phyloP scores from a whole-genome alignment of 1,140 invertebrate species.

The Drosophila auraria region DNA sequence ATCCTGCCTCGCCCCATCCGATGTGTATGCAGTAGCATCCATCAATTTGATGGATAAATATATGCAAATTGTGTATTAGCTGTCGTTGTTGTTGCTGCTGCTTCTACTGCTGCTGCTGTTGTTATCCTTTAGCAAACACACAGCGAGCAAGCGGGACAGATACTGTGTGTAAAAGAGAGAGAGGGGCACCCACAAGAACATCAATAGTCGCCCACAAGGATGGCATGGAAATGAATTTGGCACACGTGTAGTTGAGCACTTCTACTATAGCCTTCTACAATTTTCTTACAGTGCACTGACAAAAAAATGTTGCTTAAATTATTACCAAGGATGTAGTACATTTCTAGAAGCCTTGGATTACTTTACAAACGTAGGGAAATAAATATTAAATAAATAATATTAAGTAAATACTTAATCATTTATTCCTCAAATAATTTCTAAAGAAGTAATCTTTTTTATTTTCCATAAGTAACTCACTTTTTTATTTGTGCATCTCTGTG shows the following conservation, averaged over 20 bases:
- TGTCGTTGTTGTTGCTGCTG: constrained; percentile 63
- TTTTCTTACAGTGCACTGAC: constrained; percentile 3
- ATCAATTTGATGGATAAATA: constrained; percentile 85
- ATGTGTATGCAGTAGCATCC: constrained; percentile 81
- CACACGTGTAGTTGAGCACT: constrained; percentile 81
- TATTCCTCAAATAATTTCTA: background rate
- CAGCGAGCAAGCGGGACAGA: background rate
- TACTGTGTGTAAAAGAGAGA: background rate
- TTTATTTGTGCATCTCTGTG: constrained; percentile 9
- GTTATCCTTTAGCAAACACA: constrained; percentile 81
- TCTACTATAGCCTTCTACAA: constrained; percentile 43
- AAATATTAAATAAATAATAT: too few relatives aligned
- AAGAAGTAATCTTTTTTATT: too few relatives aligned
- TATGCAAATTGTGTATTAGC: constrained; percentile 85
- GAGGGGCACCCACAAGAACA: constrained; percentile 31
- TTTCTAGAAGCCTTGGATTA: too few relatives aligned
- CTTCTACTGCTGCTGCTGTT: constrained; percentile 36
- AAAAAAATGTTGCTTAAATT: background rate
- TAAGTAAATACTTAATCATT: background rate
- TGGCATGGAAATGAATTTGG: constrained; percentile 80
- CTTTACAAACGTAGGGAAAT: too few relatives aligned
- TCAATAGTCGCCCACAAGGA: constrained; percentile 63
- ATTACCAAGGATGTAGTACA: too few relatives aligned
- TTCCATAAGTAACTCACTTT: background rate
- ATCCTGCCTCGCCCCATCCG: constrained; percentile 19